phyloP scores from a whole-genome alignment of 2,797 vertebrate species.

The Pipistrellus pygmaeus region DNA sequence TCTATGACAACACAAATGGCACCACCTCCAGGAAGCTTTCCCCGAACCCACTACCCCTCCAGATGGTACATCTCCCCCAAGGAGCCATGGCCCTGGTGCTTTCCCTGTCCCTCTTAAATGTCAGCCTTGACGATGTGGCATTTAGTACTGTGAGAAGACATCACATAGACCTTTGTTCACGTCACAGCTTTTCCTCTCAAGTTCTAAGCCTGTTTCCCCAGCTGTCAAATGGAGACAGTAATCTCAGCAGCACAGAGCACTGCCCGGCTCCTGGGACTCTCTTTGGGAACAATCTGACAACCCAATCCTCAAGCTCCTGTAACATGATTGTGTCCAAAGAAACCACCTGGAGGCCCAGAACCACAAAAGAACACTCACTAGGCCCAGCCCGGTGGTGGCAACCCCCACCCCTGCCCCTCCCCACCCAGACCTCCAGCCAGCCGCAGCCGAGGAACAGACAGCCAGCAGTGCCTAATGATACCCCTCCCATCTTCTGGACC shows the following conservation, averaged over 20 bases:
- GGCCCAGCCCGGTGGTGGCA: background rate
- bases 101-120: background rate
- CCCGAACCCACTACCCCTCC: background rate
- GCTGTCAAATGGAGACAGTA: conserved; percentile 23
- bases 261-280: background rate
- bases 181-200: background rate
- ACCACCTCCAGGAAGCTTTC: conserved; percentile 33
- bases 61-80: background rate
- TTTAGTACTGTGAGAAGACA: background rate
- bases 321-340: conserved; percentile 5
- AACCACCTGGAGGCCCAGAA: conserved; percentile 11
- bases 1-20: conserved; percentile 44
- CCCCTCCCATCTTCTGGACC: conserved; percentile 35
- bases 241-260: background rate
- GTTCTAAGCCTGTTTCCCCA: conserved; percentile 46
- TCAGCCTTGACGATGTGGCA: background rate
- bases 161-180: background rate
- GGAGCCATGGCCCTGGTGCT: background rate
- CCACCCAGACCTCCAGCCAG: conserved; percentile 18
- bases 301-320: background rate
- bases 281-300: conserved; percentile 24
- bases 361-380: background rate
- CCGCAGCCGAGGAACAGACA: conserved; percentile 37
- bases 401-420: background rate
- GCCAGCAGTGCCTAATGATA: conserved; percentile 1